Evolutionary conservation across 2,113 vertebrate genomes (phyloP), one percentile per base, ranked within the genome.

Genomic region (Equus przewalskii): DNA sequence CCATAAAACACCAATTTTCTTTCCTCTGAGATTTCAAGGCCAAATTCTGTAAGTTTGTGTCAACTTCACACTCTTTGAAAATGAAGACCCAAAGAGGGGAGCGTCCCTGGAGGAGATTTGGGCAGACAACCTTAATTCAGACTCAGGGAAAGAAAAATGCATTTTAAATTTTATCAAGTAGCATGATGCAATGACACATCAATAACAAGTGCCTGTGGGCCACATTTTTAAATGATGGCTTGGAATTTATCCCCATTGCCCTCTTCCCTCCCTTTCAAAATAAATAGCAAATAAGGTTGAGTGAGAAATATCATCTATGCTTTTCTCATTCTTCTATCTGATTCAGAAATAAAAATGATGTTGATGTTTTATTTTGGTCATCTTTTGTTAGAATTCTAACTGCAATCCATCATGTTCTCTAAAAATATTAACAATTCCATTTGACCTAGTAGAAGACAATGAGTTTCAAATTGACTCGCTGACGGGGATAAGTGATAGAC

Each of bases 321-420:
- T 92, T 95, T 91, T 49, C 56, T 64, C 33, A 11, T 81, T 89
- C 69, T 81, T 97, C 70, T 83, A 92, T 88, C 56, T 26, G 76
- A 5, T 3, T 79, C 76, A 91, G 79, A 80, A 97, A 96, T 91
- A 81, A 96, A 98, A 97, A 92, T 0, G 0, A 73, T 96, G 72
- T 56, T 85, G 97, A 92, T 62, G 28, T 79, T 97, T 97, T 97
- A 93, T 98, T 97, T 97, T 78, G 64, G 79, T 92, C 89, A 97
- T 96, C 73, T 98, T 98, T 96, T 95, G 89, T 98, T 97, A 96
- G 92, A 79, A 91, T 54, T 49, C 60, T 21, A 19, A 85, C 51
- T 21, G 3, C 58, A 96, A 96, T 73, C 46, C 16, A 83, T 97
- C 97, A 88, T 7, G 2, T 69, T 14, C 93, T 96, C 8, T 60